These are phyloP conservation scores for Rugalucina vietnamica DNA, from an alignment of 2,888 invertebrate genomes.

Conservation along the genomic window DNA sequence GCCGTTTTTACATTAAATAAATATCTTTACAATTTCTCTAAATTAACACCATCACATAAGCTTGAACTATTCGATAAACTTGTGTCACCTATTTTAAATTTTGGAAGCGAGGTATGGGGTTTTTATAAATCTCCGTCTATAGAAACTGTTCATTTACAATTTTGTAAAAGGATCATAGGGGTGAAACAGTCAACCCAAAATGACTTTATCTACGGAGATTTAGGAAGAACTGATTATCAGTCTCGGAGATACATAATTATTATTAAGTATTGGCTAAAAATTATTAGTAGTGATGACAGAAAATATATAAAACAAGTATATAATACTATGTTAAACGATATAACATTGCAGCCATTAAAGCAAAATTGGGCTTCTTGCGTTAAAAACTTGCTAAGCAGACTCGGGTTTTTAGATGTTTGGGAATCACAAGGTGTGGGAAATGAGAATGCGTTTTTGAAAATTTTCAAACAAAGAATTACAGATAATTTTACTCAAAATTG, in stretches of 20 bases:
- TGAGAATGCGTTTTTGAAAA: neutral
- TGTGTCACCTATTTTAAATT: neutral
- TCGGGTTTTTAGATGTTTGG: neutral
- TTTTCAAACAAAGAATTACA: neutral
- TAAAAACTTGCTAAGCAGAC: neutral
- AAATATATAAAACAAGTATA: neutral
- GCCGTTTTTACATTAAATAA: neutral
- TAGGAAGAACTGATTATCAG: constrained; percentile 8
- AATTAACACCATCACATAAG: neutral
- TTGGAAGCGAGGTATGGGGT: neutral
- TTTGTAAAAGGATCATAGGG: neutral
- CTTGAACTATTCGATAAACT: neutral
- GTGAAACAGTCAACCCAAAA: constrained; percentile 9
- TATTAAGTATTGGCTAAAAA: constrained; percentile 9
- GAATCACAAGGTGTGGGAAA: neutral
- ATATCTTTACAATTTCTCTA: neutral
- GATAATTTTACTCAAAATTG: neutral
- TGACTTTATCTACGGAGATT: constrained; percentile 13
- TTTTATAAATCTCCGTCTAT: neutral
- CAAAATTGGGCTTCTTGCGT: neutral
- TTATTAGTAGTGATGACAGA: neutral
- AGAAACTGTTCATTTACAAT: constrained; percentile 4
- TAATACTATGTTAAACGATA: neutral
- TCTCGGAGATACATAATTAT: neutral
- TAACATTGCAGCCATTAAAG: too few species aligned